phyloP scores from a whole-genome alignment of 2,113 vertebrate species.

The Ammodytes dubius region DNA sequence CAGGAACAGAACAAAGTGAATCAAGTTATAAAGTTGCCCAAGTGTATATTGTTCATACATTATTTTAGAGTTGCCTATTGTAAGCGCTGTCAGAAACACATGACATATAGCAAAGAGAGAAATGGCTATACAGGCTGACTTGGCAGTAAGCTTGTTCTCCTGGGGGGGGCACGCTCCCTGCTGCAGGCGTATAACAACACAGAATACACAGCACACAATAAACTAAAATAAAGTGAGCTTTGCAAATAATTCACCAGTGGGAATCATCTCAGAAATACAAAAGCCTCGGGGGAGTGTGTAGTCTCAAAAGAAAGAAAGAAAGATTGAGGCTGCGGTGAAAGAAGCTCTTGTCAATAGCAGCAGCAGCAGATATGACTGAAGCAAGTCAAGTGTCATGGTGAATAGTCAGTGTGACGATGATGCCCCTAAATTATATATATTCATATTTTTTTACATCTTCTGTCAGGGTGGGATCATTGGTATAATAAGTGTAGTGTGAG shows the following conservation, averaged over 20 bases:
- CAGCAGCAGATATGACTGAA: background rate
- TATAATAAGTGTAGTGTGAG: slow-evolving; percentile 6
- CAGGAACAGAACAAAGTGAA: slow-evolving; percentile 3
- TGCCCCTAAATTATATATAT: slow-evolving; percentile 13
- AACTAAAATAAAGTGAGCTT: slow-evolving; percentile 7
- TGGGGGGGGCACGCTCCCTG: slow-evolving; percentile 20
- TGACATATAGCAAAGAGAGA: background rate
- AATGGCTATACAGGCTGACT: background rate
- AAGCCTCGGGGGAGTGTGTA: slow-evolving; percentile 17
- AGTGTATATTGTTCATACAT: slow-evolving; percentile 1
- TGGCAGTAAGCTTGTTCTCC: background rate
- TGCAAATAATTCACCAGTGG: slow-evolving; percentile 33
- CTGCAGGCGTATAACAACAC: slow-evolving; percentile 18
- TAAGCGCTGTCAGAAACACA: slow-evolving; percentile 5
- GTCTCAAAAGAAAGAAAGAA: background rate
- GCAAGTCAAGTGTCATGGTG: background rate
- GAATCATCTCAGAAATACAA: slow-evolving; percentile 42
- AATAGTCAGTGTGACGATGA: slow-evolving; percentile 18
- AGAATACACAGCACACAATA: slow-evolving; percentile 26
- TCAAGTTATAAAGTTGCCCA: background rate
- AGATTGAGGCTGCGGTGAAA: slow-evolving; percentile 9
- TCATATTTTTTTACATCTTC: slow-evolving; percentile 4
- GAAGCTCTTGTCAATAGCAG: background rate
- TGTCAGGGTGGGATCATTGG: slow-evolving; percentile 4
- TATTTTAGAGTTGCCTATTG: background rate